A percentile compares a stretch with the other conserved stretches of the same genome.
Evolutionary conservation across 2,113 vertebrate species (phyloP).

Genomic region (Loxodonta africana): DNA sequence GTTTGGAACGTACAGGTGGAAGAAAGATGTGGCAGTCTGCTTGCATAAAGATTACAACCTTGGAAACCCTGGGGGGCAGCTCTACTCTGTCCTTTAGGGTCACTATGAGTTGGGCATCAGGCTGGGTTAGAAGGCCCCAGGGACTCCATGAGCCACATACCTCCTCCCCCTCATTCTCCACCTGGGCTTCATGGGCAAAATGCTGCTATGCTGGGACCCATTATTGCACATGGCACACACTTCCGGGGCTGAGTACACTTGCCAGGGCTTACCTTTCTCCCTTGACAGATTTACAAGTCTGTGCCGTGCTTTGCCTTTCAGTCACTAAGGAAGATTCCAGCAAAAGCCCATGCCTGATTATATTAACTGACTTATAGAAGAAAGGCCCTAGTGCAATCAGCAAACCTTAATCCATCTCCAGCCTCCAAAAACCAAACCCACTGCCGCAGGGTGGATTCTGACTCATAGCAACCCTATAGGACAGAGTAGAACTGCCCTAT

Average conservation of each 20-base stretch:
- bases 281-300: not conserved
- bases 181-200: not conserved
- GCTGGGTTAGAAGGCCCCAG: not conserved
- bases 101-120: not conserved
- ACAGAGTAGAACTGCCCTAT: too few relatives aligned
- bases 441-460: too few relatives aligned
- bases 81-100: too few relatives aligned
- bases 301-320: constrained; percentile 55
- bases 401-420: not conserved
- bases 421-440: not conserved
- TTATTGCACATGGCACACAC: accelerated
- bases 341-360: not conserved
- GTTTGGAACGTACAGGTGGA: too few relatives aligned
- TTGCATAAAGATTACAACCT: too few relatives aligned
- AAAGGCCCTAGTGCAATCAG: constrained; percentile 40
- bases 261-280: not conserved
- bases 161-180: not conserved
- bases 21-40: too few relatives aligned
- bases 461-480: too few relatives aligned
- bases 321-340: not conserved
- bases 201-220: not conserved
- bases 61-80: too few relatives aligned
- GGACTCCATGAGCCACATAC: accelerated
- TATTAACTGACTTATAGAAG: constrained; percentile 2
- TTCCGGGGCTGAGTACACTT: too few relatives aligned